Evolutionary conservation across 2,113 vertebrate genomes (phyloP), one percentile per base, ranked within the genome.

Genomic region (Leuciscus idus): DNA sequence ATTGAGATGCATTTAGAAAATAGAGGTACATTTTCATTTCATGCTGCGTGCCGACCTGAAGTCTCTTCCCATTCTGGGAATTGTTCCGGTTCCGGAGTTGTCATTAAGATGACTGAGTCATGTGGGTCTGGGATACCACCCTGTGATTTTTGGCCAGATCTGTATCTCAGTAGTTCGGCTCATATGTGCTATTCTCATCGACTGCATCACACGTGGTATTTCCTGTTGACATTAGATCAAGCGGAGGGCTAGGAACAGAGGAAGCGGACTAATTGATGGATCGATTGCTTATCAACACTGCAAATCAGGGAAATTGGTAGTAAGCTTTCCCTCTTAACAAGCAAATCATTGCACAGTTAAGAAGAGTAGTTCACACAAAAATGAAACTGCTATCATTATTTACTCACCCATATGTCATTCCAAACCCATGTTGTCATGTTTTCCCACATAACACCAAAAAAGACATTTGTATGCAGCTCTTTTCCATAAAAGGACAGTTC

Each of bases 201-300:
- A 55, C 62, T 68, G 2, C 43, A 52, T 66, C 62, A 33, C 80
- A 82, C 28, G 0, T 82, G 62, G 64, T 70, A 82, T 82, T 82
- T 82, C 80, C 80, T 70, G 62, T 82, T 82, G 80, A 82, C 62
- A 82, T 82, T 82, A 70, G 26, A 82, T 70, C 80, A 82, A 82
- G 80, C 28, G 12, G 19, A 70, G 62, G 80, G 61, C 46, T 52
- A 46, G 80, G 62, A 82, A 52, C 62, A 82, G 80, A 82, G 62
- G 62, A 82, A 82, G 62, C 46, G 0, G 17, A 70, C 46, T 82
- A 82, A 70, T 82, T 82, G 46, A 82, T 36, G 80, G 28, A 70
- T 82, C 46, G 62, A 82, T 82, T 36, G 26, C 61, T 82, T 70
- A 68, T 82, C 43, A 70, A 36, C 26, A 33, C 46, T 4, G 59